These are phyloP conservation scores for Limnephilus lunatus DNA, from an alignment of 2,888 invertebrate genomes.

Conservation along the genomic window DNA sequence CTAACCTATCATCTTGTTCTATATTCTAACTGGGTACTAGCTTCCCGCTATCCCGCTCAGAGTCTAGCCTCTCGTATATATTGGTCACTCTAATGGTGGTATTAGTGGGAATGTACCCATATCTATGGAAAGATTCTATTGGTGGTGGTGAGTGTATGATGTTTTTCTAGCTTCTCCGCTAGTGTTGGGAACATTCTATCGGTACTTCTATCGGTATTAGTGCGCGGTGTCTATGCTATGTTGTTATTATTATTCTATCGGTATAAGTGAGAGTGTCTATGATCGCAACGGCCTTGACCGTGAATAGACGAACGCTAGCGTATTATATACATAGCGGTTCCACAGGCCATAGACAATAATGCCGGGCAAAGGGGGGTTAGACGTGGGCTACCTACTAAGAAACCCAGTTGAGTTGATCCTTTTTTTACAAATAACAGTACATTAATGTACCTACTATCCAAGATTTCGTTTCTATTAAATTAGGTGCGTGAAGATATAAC, in stretches of 20 bases:
- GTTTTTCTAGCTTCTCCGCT: neutral
- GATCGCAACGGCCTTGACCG: conserved; percentile 41
- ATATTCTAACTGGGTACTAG: neutral
- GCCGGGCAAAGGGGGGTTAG: conserved; percentile 14
- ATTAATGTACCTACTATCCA: neutral
- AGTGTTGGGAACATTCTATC: neutral
- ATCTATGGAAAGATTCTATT: neutral
- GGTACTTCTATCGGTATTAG: neutral
- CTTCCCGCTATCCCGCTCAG: conserved; percentile 35
- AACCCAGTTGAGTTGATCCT: conserved; percentile 5
- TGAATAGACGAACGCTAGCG: conserved; percentile 40
- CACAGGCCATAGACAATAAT: conserved; percentile 28
- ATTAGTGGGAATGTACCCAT: neutral
- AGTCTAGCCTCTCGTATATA: conserved; percentile 21
- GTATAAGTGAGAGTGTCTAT: neutral
- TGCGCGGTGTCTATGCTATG: neutral
- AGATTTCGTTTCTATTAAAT: neutral
- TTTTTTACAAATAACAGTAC: neutral
- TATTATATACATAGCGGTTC: conserved; percentile 3
- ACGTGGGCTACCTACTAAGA: neutral
- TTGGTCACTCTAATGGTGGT: neutral
- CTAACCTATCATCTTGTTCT: conserved; percentile 2
- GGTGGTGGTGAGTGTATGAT: conserved; percentile 5
- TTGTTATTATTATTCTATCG: conserved; percentile 7
- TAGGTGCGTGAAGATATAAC: neutral